A percentile compares a stretch with the other conserved stretches of the same genome.
phyloP scores from a whole-genome alignment of 1,140 invertebrate species.

The Theocolax elegans region DNA sequence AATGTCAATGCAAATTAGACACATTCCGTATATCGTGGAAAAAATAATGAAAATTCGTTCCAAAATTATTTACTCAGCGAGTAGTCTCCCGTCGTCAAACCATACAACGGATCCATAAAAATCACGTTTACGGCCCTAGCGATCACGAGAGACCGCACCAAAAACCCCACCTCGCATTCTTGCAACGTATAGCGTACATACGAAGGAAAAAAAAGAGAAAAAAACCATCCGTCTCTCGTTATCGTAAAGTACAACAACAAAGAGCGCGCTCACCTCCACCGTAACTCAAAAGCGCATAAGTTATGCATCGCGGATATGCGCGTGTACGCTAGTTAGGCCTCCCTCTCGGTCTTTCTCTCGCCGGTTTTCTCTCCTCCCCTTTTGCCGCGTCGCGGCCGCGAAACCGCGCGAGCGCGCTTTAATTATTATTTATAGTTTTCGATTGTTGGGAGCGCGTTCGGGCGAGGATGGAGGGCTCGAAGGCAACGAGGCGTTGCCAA shows the following conservation, averaged over 20 bases:
- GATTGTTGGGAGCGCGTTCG: constrained; percentile 46
- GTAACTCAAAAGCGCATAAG: constrained; percentile 53
- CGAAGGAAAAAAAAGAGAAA: too few species aligned
- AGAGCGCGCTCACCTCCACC: constrained; percentile 16
- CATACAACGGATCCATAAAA: too few species aligned
- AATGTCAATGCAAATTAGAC: too few species aligned
- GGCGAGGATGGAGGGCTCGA: background rate
- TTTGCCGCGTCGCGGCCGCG: too few species aligned
- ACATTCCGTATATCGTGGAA: too few species aligned
- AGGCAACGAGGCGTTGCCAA: constrained; percentile 36
- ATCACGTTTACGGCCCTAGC: too few species aligned
- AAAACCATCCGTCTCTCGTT: constrained; percentile 31
- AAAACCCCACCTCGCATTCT: too few species aligned
- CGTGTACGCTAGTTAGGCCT: constrained; percentile 37
- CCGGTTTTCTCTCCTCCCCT: background rate
- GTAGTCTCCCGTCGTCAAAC: too few species aligned
- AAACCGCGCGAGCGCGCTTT: constrained; percentile 40
- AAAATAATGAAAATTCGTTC: too few species aligned
- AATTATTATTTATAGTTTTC: constrained; percentile 59
- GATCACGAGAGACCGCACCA: too few species aligned
- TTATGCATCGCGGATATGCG: constrained; percentile 44
- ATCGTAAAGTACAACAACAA: constrained; percentile 24
- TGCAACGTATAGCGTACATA: too few species aligned
- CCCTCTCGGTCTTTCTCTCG: constrained; percentile 35
- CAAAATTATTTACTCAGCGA: too few species aligned